Base-by-base conservation (phyloP, 2,797 vertebrate genomes). In the Periophthalmus magnuspinnatus region DNA sequence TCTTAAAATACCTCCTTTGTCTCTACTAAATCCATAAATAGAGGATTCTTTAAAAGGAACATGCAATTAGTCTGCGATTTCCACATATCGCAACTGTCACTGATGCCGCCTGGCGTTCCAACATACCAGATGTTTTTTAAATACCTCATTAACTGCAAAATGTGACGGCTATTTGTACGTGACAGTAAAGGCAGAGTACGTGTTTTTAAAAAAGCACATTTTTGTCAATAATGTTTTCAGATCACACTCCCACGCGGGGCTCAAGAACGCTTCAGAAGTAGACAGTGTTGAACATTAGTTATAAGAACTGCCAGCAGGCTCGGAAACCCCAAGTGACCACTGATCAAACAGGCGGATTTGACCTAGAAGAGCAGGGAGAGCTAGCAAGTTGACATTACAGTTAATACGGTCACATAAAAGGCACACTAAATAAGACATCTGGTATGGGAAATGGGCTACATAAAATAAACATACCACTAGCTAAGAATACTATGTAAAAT, bases 281-380 rank as follows among this genome's bases (percentile, higher is more conserved):
- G 56, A 41, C 36, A 7, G 68, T 47, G 65, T 57, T 59, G 70
- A 76, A 76, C 59, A 66, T 80, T 79, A 68, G 56, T 72, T 83
- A 75, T 14, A 21, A 85, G 75, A 45, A 41, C 59, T 77, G 77
- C 77, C 78, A 78, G 75, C 76, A 74, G 71, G 67, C 19, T 38
- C 41, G 72, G 72, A 80, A 86, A 75, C 47, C 78, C 71, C 81
- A 38, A 5, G 81, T 57, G 86, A 78, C 70, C 75, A 66, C 66
- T 36, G 67, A 75, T 75, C 76, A 76, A 80, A 77, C 67, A 68
- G 69, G 74, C 68, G 63, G 52, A 64, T 64, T 3, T 72, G 81
- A 82, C 78, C 85, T 75, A 69, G 41, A 81, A 68, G 68, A 81
- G 81, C 79, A 69, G 78, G 72, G 78, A 47, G 68, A 41, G 50